Evolutionary conservation across 1,140 invertebrate species (phyloP).

Genomic region (Drosophila varians): DNA sequence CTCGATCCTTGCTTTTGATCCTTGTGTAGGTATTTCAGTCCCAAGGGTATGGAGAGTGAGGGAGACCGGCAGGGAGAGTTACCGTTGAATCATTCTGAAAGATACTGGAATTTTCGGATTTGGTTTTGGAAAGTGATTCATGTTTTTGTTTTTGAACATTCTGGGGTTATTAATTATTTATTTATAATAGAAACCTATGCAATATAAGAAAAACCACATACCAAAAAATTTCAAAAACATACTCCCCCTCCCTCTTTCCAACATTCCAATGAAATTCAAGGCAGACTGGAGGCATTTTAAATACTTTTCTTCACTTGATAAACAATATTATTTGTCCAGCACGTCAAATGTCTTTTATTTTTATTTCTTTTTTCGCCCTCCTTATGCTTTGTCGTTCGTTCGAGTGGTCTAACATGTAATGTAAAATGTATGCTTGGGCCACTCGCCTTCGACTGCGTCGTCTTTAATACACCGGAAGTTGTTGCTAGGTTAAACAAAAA

Average conservation of each 20-base stretch:
- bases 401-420: slow-evolving; percentile 47
- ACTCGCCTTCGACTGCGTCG: slow-evolving; percentile 20
- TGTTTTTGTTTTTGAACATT: too few species aligned
- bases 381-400: slow-evolving; percentile 15
- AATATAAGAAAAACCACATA: too few species aligned
- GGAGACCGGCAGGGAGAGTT: background rate
- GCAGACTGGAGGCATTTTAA: slow-evolving; percentile 19
- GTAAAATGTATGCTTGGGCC: slow-evolving; percentile 12
- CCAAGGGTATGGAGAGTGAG: too few species aligned
- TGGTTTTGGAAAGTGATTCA: background rate
- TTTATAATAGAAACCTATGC: too few species aligned
- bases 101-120: slow-evolving; percentile 34
- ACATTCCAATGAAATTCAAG: slow-evolving; percentile 14
- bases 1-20: slow-evolving; percentile 34
- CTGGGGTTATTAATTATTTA: too few species aligned
- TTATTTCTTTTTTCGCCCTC: slow-evolving; percentile 2
- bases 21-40: slow-evolving; percentile 37
- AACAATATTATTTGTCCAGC: slow-evolving; percentile 35
- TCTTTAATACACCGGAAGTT: slow-evolving; percentile 53
- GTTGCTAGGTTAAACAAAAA: slow-evolving; percentile 43
- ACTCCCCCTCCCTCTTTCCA: background rate
- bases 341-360: slow-evolving; percentile 26
- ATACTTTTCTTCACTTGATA: slow-evolving; percentile 36
- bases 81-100: slow-evolving; percentile 30
- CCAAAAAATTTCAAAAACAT: too few species aligned